Percentiles rank a stretch among this genome's conserved stretches.
Evolutionary conservation across 35 echinoderm and acorn worm genomes (phyloP).

Genomic region (Patiria miniata): DNA sequence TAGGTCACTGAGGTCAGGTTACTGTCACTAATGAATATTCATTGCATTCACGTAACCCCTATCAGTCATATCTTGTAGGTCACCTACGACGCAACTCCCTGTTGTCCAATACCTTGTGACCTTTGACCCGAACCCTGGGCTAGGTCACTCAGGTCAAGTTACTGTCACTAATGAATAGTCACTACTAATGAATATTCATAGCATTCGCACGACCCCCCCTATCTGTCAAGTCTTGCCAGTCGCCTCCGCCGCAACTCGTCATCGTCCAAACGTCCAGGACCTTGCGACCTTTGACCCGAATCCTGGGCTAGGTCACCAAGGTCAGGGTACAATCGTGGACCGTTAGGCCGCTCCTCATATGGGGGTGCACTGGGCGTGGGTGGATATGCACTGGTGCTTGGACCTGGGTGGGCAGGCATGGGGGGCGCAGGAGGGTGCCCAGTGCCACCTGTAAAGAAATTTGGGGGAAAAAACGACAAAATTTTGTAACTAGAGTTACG

Average conservation of each 20-base stretch:
- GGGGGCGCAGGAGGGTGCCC: background rate
- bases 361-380: background rate
- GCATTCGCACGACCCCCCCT: background rate
- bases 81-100: no score
- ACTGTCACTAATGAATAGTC: no score
- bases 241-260: conserved; percentile 53
- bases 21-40: no score
- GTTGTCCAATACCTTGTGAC: no score
- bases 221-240: conserved; percentile 55
- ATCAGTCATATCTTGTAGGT: no score
- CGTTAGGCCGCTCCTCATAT: background rate
- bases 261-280: conserved; percentile 17
- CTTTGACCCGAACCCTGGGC: no score
- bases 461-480: background rate
- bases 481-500: background rate
- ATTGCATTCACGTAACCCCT: no score
- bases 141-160: no score
- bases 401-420: background rate
- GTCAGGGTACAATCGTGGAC: background rate
- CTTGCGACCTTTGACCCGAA: background rate
- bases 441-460: background rate
- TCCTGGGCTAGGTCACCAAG: conserved; percentile 10
- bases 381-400: background rate
- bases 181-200: no score
- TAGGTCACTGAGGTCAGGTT: conserved; percentile 17